These are phyloP conservation scores for Lordiphosa clarofinis DNA, from an alignment of 1,140 invertebrate genomes.

Conservation along the genomic window DNA sequence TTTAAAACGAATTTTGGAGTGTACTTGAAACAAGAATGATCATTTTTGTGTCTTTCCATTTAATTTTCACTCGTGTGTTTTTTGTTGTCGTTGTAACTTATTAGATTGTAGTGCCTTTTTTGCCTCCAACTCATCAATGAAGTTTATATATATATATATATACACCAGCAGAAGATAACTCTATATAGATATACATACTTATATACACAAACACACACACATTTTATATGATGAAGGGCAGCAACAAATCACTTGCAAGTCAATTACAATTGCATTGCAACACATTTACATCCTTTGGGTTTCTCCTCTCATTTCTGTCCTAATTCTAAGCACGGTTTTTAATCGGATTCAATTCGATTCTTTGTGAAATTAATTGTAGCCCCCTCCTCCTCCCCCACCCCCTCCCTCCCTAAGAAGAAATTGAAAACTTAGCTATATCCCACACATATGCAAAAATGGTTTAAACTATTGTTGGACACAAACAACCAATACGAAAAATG, in stretches of 20 bases:
- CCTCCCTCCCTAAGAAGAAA: no score
- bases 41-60: slow-evolving; percentile 24
- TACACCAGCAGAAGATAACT: slow-evolving; percentile 25
- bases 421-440: slow-evolving; percentile 6
- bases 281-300: no score
- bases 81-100: slow-evolving; percentile 54
- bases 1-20: slow-evolving; percentile 48
- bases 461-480: slow-evolving; percentile 23
- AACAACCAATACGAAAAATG: slow-evolving; percentile 21
- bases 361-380: slow-evolving; percentile 4
- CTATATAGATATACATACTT: slow-evolving; percentile 21
- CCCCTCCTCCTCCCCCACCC: no score
- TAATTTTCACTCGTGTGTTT: slow-evolving; percentile 11
- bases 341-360: slow-evolving; percentile 2
- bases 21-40: slow-evolving; percentile 52
- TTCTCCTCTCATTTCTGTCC: no score
- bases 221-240: slow-evolving; percentile 30
- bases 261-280: slow-evolving; percentile 31
- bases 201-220: slow-evolving; percentile 35
- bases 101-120: slow-evolving; percentile 78
- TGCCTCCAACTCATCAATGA: slow-evolving; percentile 47
- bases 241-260: slow-evolving; percentile 21
- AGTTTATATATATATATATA: slow-evolving; percentile 59
- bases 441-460: slow-evolving; percentile 16
- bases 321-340: slow-evolving; percentile 1